Conservation (phyloP, 92 coral and sea anemone species). For the Porites lobata region DNA sequence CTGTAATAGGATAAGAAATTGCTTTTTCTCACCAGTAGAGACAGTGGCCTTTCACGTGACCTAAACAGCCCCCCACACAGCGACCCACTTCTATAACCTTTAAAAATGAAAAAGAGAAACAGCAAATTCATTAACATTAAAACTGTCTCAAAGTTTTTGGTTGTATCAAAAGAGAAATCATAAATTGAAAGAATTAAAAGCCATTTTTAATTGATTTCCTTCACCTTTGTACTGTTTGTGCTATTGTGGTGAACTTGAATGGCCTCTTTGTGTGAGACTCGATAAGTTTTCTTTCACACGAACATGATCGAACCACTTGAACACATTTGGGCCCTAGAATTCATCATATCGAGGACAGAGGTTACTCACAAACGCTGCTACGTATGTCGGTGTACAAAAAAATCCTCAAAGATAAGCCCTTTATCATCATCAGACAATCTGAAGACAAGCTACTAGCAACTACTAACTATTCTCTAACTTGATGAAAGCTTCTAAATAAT, state of each 20-base stretch:
- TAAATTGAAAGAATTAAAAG: no score
- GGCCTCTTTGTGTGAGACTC: slow-evolving; percentile 77
- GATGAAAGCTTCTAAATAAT: no score
- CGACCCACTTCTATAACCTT: slow-evolving; percentile 82
- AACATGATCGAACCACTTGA: slow-evolving; percentile 70
- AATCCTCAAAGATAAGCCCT: no score
- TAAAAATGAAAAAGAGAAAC: slow-evolving; percentile 5
- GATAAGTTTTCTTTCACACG: slow-evolving; percentile 65
- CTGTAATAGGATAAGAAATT: neutral
- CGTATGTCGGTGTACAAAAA: no score
- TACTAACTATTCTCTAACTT: no score
- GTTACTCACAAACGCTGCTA: neutral
- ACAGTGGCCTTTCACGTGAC: slow-evolving; percentile 58
- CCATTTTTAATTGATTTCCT: neutral
- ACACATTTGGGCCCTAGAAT: slow-evolving; percentile 74
- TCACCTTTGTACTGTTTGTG: slow-evolving; percentile 44
- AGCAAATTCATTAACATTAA: neutral
- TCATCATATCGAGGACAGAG: neutral
- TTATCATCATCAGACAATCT: no score
- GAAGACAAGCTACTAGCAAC: no score
- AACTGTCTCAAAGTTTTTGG: neutral
- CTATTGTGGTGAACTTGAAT: slow-evolving; percentile 50
- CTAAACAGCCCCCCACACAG: slow-evolving; percentile 73
- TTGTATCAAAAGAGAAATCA: no score
- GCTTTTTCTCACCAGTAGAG: slow-evolving; percentile 68